Percentiles rank a stretch among this genome's conserved stretches.
phyloP scores from a whole-genome alignment of 2,113 vertebrate species.

The Dicentrarchus labrax region DNA sequence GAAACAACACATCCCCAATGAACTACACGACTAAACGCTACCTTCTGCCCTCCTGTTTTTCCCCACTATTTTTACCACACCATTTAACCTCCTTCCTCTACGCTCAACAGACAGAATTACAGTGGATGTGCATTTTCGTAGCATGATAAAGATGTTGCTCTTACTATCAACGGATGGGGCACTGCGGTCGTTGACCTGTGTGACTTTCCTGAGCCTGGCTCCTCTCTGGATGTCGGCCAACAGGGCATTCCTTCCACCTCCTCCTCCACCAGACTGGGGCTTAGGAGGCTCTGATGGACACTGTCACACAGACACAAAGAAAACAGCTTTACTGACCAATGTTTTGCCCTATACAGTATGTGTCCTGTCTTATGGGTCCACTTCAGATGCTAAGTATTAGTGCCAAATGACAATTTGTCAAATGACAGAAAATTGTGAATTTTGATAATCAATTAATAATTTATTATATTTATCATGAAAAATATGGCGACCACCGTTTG shows the following conservation, averaged over 20 bases:
- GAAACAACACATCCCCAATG: constrained; percentile 18
- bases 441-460: too few relatives aligned
- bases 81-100: background rate
- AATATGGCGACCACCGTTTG: too few relatives aligned
- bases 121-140: too few relatives aligned
- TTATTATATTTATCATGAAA: too few relatives aligned
- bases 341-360: too few relatives aligned
- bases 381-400: too few relatives aligned
- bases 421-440: too few relatives aligned
- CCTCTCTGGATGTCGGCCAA: constrained; percentile 95
- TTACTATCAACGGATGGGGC: constrained; percentile 91
- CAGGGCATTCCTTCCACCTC: constrained; percentile 89
- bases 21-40: constrained; percentile 1
- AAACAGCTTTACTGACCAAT: background rate
- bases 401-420: too few relatives aligned
- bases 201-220: constrained; percentile 89
- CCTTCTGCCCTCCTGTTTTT: background rate
- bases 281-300: constrained; percentile 64
- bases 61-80: background rate
- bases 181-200: constrained; percentile 93
- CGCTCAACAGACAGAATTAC: background rate
- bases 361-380: too few relatives aligned
- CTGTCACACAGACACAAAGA: constrained; percentile 49
- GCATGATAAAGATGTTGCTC: constrained; percentile 49
- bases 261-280: constrained; percentile 72